Conservation (phyloP, 1,140 invertebrate species). For the Euwallacea similis region DNA sequence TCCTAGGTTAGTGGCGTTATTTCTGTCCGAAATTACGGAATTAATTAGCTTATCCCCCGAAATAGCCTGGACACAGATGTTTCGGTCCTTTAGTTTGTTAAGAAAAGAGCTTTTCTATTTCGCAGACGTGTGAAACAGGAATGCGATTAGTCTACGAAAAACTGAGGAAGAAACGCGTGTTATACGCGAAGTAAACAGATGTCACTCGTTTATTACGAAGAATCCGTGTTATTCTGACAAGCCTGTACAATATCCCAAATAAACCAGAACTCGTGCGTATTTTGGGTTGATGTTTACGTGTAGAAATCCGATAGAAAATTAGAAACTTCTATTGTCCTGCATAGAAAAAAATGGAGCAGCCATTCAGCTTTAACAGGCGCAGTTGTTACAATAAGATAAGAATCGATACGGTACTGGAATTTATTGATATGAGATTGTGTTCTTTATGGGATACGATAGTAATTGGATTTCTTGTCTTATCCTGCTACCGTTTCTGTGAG, state of each 20-base stretch:
- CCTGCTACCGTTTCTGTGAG: too few relatives aligned
- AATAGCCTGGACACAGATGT: conserved; percentile 30
- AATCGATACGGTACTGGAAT: too few relatives aligned
- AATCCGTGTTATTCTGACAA: conserved; percentile 20
- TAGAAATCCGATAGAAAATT: too few relatives aligned
- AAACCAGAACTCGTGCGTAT: too few relatives aligned
- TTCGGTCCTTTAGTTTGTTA: conserved; percentile 37
- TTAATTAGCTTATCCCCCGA: conserved; percentile 29
- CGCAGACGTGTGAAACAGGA: conserved; percentile 33
- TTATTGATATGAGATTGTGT: too few relatives aligned
- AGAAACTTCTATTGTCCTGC: too few relatives aligned
- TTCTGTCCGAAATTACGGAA: conserved; percentile 31
- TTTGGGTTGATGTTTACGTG: too few relatives aligned
- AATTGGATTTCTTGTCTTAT: too few relatives aligned
- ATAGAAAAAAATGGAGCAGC: too few relatives aligned
- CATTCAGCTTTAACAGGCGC: too few relatives aligned
- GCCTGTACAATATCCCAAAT: background rate
- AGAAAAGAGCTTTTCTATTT: conserved; percentile 38
- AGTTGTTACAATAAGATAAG: too few relatives aligned
- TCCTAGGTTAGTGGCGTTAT: conserved; percentile 35
- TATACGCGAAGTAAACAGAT: conserved; percentile 14
- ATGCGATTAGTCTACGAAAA: conserved; percentile 36
- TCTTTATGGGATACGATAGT: too few relatives aligned
- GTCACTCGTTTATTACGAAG: conserved; percentile 26
- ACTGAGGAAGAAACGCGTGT: conserved; percentile 11